These are phyloP conservation scores for Drosophila fulvimacula DNA, from an alignment of 2,888 invertebrate genomes.

Conservation along the genomic window DNA sequence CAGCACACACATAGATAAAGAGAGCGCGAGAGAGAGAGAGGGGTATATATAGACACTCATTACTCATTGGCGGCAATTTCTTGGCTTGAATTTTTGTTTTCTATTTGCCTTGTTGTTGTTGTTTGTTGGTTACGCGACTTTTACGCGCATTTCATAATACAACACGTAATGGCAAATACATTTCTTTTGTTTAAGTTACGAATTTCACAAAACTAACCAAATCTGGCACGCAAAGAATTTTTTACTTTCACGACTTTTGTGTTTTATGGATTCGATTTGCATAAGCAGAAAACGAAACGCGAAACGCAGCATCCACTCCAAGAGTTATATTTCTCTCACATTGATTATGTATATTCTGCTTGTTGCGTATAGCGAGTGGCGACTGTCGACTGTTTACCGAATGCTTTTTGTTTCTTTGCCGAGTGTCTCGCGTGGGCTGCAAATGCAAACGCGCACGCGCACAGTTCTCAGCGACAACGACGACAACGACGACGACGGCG, in stretches of 20 bases:
- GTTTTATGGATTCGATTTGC: constrained; percentile 37
- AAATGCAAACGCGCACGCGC: constrained; percentile 69
- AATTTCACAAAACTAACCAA: constrained; percentile 59
- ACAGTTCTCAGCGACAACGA: constrained; percentile 55
- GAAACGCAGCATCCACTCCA: constrained; percentile 21
- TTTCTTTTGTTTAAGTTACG: constrained; percentile 51
- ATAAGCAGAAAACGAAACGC: constrained; percentile 45
- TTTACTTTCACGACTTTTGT: constrained; percentile 71
- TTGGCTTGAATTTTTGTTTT: constrained; percentile 46
- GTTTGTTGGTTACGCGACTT: constrained; percentile 47
- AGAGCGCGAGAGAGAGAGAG: constrained; percentile 10
- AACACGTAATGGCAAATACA: constrained; percentile 50
- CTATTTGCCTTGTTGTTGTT: constrained; percentile 51
- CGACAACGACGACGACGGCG: constrained; percentile 12
- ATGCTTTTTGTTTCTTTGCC: not conserved
- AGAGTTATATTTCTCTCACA: constrained; percentile 6
- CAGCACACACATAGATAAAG: constrained; percentile 6
- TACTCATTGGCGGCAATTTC: constrained; percentile 54
- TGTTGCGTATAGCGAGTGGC: constrained; percentile 10
- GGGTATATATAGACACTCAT: constrained; percentile 30
- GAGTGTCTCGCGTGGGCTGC: constrained; percentile 70
- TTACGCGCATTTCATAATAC: constrained; percentile 67
- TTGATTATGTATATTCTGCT: constrained; percentile 21
- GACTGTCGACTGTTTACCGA: constrained; percentile 9
- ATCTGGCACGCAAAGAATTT: constrained; percentile 59